Conservation (phyloP, 2,113 vertebrate genomes). For the Pedionomus torquatus region DNA sequence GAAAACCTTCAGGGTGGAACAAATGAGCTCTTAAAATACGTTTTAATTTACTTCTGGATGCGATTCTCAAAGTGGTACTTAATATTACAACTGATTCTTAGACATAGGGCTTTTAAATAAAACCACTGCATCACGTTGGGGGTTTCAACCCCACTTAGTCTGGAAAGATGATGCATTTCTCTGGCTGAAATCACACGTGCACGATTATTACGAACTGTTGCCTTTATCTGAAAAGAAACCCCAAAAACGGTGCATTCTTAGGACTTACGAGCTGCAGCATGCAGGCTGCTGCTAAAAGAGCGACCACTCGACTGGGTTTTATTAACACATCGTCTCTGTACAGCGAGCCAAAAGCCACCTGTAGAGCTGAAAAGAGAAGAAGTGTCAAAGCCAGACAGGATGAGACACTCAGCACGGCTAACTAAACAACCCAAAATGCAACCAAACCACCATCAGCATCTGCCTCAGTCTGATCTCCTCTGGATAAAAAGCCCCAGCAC, state of each 20-base stretch:
- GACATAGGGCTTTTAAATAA: not conserved
- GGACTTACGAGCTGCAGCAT: constrained; percentile 95
- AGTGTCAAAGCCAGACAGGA: not conserved
- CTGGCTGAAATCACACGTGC: not conserved
- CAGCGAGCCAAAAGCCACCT: constrained; percentile 95
- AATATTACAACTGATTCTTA: not conserved
- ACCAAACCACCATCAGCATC: too few relatives aligned
- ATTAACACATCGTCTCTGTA: constrained; percentile 96
- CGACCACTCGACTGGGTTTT: constrained; percentile 91
- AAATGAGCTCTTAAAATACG: not conserved
- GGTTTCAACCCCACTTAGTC: not conserved
- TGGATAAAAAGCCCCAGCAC: too few relatives aligned
- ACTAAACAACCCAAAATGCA: too few relatives aligned
- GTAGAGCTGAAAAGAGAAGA: constrained; percentile 80
- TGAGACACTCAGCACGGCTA: not conserved
- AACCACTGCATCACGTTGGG: not conserved
- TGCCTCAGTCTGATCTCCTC: too few relatives aligned
- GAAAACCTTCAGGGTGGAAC: not conserved
- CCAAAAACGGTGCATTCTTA: not conserved
- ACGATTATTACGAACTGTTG: too few relatives aligned
- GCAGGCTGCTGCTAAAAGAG: constrained; percentile 92
- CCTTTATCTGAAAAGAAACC: not conserved
- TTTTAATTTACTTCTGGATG: not conserved
- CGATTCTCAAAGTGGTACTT: not conserved
- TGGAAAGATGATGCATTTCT: not conserved